These are phyloP conservation scores for Tinea pellionella DNA, from an alignment of 2,888 invertebrate species.

Conservation along the genomic window DNA sequence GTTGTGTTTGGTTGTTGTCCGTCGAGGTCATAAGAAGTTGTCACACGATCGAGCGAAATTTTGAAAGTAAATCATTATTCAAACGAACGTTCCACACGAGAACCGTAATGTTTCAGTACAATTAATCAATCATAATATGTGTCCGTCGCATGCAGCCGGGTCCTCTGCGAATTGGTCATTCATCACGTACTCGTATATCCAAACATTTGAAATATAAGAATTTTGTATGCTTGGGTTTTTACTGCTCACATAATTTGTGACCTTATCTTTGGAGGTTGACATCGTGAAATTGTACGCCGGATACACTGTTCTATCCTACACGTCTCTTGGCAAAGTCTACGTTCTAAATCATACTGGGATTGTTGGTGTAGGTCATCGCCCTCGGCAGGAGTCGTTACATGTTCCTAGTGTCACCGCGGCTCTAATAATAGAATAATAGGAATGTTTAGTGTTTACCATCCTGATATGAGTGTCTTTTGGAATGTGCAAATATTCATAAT, in stretches of 20 bases:
- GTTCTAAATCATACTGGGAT: conserved; percentile 63
- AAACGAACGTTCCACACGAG: neutral
- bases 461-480: conserved; percentile 16
- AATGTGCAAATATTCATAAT: conserved; percentile 10
- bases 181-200: conserved; percentile 44
- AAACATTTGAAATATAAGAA: conserved; percentile 16
- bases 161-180: conserved; percentile 38
- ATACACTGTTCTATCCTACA: conserved; percentile 28
- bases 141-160: conserved; percentile 32
- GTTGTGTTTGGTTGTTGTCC: neutral
- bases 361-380: conserved; percentile 64
- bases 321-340: conserved; percentile 54
- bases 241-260: neutral
- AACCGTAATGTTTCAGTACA: conserved; percentile 35
- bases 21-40: no score
- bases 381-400: conserved; percentile 56
- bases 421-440: conserved; percentile 64
- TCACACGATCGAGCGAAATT: no score
- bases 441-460: conserved; percentile 48
- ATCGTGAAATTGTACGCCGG: conserved; percentile 25
- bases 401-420: conserved; percentile 65
- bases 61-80: no score
- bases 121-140: conserved; percentile 51
- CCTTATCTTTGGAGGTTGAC: neutral
- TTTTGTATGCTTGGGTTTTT: neutral